phyloP scores from a whole-genome alignment of 2,797 vertebrate species.

The Tamandua tetradactyla region DNA sequence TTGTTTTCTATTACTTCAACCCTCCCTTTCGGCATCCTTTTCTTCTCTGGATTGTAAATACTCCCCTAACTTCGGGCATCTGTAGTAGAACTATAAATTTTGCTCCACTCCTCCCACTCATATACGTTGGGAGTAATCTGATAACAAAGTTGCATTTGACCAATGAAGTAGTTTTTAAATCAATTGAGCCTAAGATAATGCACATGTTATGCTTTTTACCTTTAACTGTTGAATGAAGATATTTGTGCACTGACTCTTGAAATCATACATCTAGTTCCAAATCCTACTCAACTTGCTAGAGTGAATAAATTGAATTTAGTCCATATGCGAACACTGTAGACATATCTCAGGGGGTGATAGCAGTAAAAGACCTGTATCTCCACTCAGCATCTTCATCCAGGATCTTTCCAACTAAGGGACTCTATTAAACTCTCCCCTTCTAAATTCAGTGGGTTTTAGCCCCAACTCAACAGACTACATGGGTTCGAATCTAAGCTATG shows the following conservation, averaged over 20 bases:
- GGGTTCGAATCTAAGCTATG: background rate
- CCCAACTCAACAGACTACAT: background rate
- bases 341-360: background rate
- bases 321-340: background rate
- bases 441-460: background rate
- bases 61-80: background rate
- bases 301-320: background rate
- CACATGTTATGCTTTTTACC: background rate
- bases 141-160: background rate
- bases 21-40: background rate
- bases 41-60: background rate
- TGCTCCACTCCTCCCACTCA: background rate
- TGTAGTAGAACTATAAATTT: background rate
- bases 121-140: background rate
- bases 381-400: background rate
- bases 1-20: background rate
- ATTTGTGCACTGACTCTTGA: background rate
- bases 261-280: background rate
- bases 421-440: background rate
- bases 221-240: background rate
- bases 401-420: background rate
- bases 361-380: background rate
- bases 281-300: background rate
- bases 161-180: background rate
- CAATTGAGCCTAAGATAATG: background rate